Evolutionary conservation across 1,140 invertebrate species (phyloP).

Genomic region (Cylas formicarius): DNA sequence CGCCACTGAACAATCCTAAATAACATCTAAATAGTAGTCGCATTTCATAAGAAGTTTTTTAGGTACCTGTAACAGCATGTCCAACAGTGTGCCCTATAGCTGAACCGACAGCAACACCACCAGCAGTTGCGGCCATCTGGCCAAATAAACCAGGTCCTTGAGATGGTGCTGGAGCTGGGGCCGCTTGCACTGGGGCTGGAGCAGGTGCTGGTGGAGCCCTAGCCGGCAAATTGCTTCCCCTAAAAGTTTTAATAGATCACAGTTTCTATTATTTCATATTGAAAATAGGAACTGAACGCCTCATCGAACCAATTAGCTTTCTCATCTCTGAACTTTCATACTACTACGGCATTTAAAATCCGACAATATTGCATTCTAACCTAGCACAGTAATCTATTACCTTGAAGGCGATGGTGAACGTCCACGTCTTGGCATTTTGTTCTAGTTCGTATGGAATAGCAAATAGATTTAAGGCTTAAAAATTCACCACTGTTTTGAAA

Average conservation of each 20-base stretch:
- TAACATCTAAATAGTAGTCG: too few species aligned
- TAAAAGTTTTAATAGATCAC: constrained; percentile 7
- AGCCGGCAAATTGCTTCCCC: constrained; percentile 40
- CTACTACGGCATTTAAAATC: too few species aligned
- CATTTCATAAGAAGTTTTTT: background rate
- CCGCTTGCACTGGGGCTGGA: constrained; percentile 45
- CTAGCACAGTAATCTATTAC: constrained; percentile 8
- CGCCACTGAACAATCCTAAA: constrained; percentile 65
- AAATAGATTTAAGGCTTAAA: too few species aligned
- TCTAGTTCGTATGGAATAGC: too few species aligned
- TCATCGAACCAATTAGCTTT: background rate
- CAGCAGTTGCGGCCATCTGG: constrained; percentile 88
- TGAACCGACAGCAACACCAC: constrained; percentile 81
- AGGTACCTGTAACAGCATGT: constrained; percentile 64
- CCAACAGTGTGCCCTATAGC: constrained; percentile 82
- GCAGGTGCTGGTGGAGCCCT: constrained; percentile 45
- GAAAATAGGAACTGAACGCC: background rate
- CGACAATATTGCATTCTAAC: constrained; percentile 7
- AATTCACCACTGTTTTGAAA: too few species aligned
- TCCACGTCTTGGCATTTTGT: constrained; percentile 71
- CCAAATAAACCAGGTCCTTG: constrained; percentile 62
- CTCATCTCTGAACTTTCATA: background rate
- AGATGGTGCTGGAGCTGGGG: constrained; percentile 50
- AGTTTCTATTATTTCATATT: background rate
- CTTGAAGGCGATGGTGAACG: constrained; percentile 44